Base-by-base conservation (phyloP, 2,888 invertebrate genomes). In the Tetragonisca angustula region DNA sequence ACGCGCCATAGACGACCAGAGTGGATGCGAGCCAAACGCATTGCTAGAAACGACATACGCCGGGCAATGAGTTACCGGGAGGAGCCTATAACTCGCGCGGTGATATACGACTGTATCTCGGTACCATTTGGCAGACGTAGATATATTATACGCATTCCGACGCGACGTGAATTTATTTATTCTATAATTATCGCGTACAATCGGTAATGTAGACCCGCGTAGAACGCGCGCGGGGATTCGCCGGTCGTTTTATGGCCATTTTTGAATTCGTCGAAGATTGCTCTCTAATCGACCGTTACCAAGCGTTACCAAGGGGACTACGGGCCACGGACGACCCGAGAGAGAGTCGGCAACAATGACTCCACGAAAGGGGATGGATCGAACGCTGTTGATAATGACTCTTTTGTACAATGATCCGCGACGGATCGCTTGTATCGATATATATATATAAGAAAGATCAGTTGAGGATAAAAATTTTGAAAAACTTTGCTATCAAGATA, bases 51-150 rank as follows among this genome's bases (percentile, higher is more conserved):
- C 86, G 88, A 85, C 87, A 83, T 85, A 85, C 84, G 81, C 88
- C 75, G 88, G 90, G 92, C 94, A 92, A 93, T 92, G 94, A 93
- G 93, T 94, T 94, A 94, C 93, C 93, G 93, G 92, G 93, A 93
- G 92, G 93, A 91, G 93, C 94, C 94, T 94, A 94, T 94, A 94
- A 94, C 94, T 93, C 93, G 92, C 92, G 81, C 89, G 88, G 94
- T 94, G 94, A 94, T 94, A 94, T 94, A 94, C 92, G 93, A 91
- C 94, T 92, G 94, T 93, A 94, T 94, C 94, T 94, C 93, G 92
- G 94, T 94, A 94, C 93, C 94, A 94, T 94, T 94, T 94, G 94
- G 94, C 94, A 94, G 94, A 94, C 94, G 93, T 93, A 92, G 94
- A 94, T 94, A 94, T 94, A 94, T 94, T 93, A 92, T 92, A 90